phyloP scores from a whole-genome alignment of 2,113 vertebrate species.

The Octodon degus region DNA sequence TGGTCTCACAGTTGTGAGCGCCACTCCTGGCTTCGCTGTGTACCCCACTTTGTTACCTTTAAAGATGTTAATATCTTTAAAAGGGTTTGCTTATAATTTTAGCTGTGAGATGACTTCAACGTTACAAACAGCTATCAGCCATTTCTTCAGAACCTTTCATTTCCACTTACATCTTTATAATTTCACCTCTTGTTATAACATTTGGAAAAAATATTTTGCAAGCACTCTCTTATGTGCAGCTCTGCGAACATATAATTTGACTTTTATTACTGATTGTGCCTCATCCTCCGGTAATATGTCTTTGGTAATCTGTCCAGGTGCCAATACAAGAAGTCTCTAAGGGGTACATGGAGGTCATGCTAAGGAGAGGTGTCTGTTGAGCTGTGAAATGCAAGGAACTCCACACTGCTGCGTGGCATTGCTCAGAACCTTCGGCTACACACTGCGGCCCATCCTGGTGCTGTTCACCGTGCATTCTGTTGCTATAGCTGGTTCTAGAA shows the following conservation, averaged over 20 bases:
- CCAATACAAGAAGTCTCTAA: not conserved
- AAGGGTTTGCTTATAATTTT: conserved; percentile 44
- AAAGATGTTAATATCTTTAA: conserved; percentile 57
- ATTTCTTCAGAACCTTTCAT: conserved; percentile 54
- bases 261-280: conserved; percentile 41
- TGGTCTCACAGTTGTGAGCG: conserved; percentile 5
- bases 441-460: conserved; percentile 27
- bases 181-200: conserved; percentile 49
- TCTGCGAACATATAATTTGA: not conserved
- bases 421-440: conserved; percentile 29
- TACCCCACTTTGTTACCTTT: conserved; percentile 17
- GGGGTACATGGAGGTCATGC: conserved; percentile 51
- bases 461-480: too few species aligned
- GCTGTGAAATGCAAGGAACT: conserved; percentile 31
- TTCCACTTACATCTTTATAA: conserved; percentile 52
- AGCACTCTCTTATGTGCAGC: not conserved
- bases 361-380: conserved; percentile 61
- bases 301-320: not conserved
- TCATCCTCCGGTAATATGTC: not conserved
- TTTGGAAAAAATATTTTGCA: conserved; percentile 63
- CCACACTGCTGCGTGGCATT: conserved; percentile 56
- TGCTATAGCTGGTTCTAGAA: conserved; percentile 27
- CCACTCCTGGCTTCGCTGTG: not conserved
- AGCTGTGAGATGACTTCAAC: conserved; percentile 47
- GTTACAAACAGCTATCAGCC: conserved; percentile 48